Evolutionary conservation across 2,888 invertebrate genomes (phyloP).

Genomic region (Nesidiocoris tenuis): DNA sequence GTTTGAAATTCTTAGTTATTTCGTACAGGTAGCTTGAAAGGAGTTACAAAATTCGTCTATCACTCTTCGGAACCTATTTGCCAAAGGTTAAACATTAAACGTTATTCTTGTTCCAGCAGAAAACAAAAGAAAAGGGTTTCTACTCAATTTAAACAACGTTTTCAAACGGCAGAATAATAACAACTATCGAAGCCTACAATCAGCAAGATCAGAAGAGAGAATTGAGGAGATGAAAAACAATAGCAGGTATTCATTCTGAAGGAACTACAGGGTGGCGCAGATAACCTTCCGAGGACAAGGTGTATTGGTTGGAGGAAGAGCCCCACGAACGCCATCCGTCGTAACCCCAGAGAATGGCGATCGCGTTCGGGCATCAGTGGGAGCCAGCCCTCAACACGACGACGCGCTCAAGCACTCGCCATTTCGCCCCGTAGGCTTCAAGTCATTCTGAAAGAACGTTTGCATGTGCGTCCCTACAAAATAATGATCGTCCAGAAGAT

Average conservation of each 20-base stretch:
- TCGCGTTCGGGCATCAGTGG: background rate
- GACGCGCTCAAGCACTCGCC: background rate
- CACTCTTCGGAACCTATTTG: too few species aligned
- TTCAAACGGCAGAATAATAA: conserved; percentile 62
- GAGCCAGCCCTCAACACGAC: background rate
- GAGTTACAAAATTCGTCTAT: too few species aligned
- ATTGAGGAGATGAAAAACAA: conserved; percentile 31
- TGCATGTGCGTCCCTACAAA: background rate
- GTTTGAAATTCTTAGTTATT: background rate
- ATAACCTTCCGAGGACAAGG: background rate
- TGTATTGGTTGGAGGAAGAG: background rate
- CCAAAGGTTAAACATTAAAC: conserved; percentile 8
- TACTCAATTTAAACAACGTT: conserved; percentile 72
- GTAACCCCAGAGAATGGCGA: background rate
- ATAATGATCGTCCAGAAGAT: background rate
- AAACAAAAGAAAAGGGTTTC: conserved; percentile 74
- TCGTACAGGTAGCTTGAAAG: too few species aligned
- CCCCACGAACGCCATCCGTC: background rate
- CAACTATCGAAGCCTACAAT: background rate
- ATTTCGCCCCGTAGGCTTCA: background rate
- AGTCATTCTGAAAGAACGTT: background rate
- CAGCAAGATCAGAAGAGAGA: conserved; percentile 37
- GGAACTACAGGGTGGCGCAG: background rate
- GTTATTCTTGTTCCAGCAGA: conserved; percentile 51
- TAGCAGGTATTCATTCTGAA: conserved; percentile 19